Percentiles rank a stretch among this genome's conserved stretches.
phyloP scores from a whole-genome alignment of 2,113 vertebrate genomes.

The Chloropsis cyanopogon region DNA sequence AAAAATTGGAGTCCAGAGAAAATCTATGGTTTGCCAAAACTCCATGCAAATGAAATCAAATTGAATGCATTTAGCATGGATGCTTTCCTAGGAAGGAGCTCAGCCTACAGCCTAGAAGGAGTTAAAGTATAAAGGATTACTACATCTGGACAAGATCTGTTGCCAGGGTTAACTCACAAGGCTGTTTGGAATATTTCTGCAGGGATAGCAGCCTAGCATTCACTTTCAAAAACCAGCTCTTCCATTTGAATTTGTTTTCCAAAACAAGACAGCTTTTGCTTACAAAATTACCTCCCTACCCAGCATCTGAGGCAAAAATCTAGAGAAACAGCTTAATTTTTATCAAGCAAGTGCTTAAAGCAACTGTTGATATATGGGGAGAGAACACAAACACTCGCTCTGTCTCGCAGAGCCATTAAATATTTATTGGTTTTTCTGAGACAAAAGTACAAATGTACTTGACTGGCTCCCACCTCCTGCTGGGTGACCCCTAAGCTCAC shows the following conservation, averaged over 20 bases:
- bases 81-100: background rate
- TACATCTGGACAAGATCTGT: conserved; percentile 19
- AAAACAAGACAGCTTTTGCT: background rate
- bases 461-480: background rate
- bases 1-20: background rate
- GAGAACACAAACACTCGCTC: accelerated
- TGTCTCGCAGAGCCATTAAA: background rate
- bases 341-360: background rate
- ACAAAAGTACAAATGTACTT: background rate
- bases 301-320: background rate
- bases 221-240: background rate
- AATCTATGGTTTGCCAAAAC: background rate
- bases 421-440: background rate
- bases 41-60: background rate
- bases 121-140: background rate
- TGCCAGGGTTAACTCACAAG: background rate
- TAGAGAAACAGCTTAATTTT: background rate
- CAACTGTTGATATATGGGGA: background rate
- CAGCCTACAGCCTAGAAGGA: background rate
- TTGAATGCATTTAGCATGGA: background rate
- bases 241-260: background rate
- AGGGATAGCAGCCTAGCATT: background rate
- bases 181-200: background rate
- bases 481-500: background rate
- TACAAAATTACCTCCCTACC: background rate